Percentiles rank a stretch among this genome's conserved stretches.
Evolutionary conservation across 2,113 vertebrate genomes (phyloP).

Genomic region (Climacteris rufus): DNA sequence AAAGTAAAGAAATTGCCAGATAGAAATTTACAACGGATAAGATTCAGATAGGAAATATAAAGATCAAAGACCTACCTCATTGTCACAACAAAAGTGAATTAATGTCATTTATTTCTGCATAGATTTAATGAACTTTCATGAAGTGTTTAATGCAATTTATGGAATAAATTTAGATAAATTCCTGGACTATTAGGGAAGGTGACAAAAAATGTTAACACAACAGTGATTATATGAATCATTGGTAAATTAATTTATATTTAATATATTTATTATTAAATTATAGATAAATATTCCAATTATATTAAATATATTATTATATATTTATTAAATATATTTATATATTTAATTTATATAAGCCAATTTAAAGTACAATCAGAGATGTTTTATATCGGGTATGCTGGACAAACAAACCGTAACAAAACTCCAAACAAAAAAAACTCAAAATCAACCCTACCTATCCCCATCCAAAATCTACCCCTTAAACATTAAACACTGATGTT

Average conservation of each 20-base stretch:
- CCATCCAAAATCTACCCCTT: neutral
- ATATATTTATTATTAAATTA: no score
- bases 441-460: neutral
- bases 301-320: no score
- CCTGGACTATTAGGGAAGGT: neutral
- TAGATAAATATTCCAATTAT: no score
- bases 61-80: neutral
- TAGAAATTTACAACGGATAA: neutral
- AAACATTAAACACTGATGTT: neutral
- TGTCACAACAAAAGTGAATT: neutral
- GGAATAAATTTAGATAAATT: neutral
- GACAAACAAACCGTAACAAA: neutral
- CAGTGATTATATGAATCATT: neutral
- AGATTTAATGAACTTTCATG: neutral
- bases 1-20: neutral
- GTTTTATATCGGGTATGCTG: rapidly evolving
- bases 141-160: neutral
- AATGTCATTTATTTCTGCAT: neutral
- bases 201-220: neutral
- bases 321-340: no score
- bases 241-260: no score
- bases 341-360: neutral
- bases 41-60: neutral
- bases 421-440: rapidly evolving
- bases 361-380: neutral